phyloP scores from a whole-genome alignment of 2,888 invertebrate species.

The Xestia ashworthii region DNA sequence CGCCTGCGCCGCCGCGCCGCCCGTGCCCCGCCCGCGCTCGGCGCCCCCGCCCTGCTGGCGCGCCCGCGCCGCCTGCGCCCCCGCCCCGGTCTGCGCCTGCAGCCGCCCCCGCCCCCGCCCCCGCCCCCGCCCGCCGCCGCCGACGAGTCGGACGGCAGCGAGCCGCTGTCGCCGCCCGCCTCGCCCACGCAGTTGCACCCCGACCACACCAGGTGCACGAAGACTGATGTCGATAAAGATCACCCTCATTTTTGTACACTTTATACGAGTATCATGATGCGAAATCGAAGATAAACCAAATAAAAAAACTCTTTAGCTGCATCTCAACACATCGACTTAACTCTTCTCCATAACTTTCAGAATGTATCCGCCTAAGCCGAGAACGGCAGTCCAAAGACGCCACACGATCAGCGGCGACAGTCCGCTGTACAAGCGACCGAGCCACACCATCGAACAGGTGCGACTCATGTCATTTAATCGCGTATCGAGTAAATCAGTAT shows the following conservation, averaged over 20 bases:
- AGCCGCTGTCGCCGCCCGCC: conserved; percentile 85
- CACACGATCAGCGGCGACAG: conserved; percentile 97
- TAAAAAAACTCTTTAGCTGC: background rate
- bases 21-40: conserved; percentile 66
- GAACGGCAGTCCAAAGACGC: conserved; percentile 91
- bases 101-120: conserved; percentile 5
- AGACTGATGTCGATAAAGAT: too few species aligned
- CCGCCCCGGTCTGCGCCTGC: conserved; percentile 68
- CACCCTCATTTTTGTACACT: too few species aligned
- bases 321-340: background rate
- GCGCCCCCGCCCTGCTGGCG: conserved; percentile 68
- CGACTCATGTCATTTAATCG: background rate
- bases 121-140: conserved; percentile 32
- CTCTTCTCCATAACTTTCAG: conserved; percentile 73
- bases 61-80: conserved; percentile 32
- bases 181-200: conserved; percentile 79
- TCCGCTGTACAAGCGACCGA: conserved; percentile 91
- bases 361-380: conserved; percentile 94
- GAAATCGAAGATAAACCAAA: background rate
- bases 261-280: too few species aligned
- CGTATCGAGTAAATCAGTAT: background rate
- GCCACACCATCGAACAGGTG: conserved; percentile 93
- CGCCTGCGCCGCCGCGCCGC: conserved; percentile 74
- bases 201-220: conserved; percentile 74
- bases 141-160: conserved; percentile 81